Evolutionary conservation across 2,113 vertebrate genomes (phyloP), one percentile per base, ranked within the genome.

Genomic region (Rhinolophus ferrumequinum): DNA sequence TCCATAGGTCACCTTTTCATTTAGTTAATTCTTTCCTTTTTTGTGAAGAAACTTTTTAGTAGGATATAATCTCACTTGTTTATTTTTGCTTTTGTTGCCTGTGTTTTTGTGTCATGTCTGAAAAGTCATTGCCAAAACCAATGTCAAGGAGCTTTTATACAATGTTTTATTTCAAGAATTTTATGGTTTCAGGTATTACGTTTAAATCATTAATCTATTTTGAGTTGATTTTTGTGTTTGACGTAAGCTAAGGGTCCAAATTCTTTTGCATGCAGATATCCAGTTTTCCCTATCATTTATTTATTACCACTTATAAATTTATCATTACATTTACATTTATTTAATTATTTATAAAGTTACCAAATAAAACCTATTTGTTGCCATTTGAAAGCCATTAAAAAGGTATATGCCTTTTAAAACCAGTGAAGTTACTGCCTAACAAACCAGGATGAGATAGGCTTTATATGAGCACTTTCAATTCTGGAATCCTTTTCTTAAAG

Each of bases 381-480:
- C 7, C 13, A 92, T 92, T 96, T 87, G 82, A 96, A 95, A 96
- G 10, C 28, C 50, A 86, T 12, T 58, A 75, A 67, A 88, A 95
- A 50, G 11, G 11, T 77, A n/a, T 88, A 15, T 62, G 22, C 9
- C 33, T 89, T 88, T 85, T 85, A 44, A 95, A 86, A 64, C 4
- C 64, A 95, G 18, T 56, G 38, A 72, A 75, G 21, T n/a, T 44
- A 62, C 79, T 86, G 26, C 41, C 41, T 86, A 86, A 94, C 19
- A 35, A 19, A 69, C 21, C 62, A 89, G 13, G 54, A 85, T 82
- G 44, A 94, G 56, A 58, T 88, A 83, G 38, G 7, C 70, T 83
- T 54, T 84, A 5, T 91, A 73, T 81, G 80, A 95, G 60, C 44
- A 92, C 70, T 96, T 94, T 79, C 5, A 94, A 35, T 95, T 92